Base-by-base conservation (phyloP, 64 coral and sea anemone genomes). In the Stichodactyla helianthus region DNA sequence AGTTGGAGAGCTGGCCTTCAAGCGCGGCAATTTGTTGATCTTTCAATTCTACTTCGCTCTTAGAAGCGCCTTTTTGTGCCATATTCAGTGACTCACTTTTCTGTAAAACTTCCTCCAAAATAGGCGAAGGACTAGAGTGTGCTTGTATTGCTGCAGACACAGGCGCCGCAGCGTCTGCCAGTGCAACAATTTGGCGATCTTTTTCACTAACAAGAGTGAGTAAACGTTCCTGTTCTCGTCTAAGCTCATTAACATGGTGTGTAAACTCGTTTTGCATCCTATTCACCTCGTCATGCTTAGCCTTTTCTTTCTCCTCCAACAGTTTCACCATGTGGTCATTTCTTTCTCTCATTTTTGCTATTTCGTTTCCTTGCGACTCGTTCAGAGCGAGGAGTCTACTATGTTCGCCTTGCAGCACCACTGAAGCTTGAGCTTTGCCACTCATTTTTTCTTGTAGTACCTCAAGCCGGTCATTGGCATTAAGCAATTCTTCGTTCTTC, bases 321-420 rank as follows among this genome's bases (percentile, higher is more conserved):
- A 93, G 82, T 91, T 97, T 93, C 26, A 89, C 52, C 27, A 97
- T 77, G 20, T 85, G n/a, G 0, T 90, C 56, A 26, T 91, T 90
- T 35, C 82, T 97, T 57, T 97, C 95, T 77, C 95, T 90, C 23
- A 97, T n/a, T 59, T 97, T 97, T 20, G 92, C 95, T 44, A 97
- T 93, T 51, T 97, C 95, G 31, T 97, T 97, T 7, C 92, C 95
- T 79, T 97, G 95, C 6, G 95, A 93, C 17, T 97, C 89, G 55
- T 97, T 97, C 35, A 97, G 86, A n/a, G 95, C 87, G n/a, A 97
- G 86, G 9, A 97, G 82, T 60, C 90, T 87, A 44, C 68, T 88
- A 76, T 97, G 88, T 55, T 97, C 88, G 15, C 58, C 59, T 31
- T 97, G 95, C 6, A 97, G 86, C 53, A 97, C 82, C 15, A 88